Evolutionary conservation across 92 coral and sea anemone genomes (phyloP), one percentile per base, ranked within the genome.

Genomic region (Virgularia gustaviana): DNA sequence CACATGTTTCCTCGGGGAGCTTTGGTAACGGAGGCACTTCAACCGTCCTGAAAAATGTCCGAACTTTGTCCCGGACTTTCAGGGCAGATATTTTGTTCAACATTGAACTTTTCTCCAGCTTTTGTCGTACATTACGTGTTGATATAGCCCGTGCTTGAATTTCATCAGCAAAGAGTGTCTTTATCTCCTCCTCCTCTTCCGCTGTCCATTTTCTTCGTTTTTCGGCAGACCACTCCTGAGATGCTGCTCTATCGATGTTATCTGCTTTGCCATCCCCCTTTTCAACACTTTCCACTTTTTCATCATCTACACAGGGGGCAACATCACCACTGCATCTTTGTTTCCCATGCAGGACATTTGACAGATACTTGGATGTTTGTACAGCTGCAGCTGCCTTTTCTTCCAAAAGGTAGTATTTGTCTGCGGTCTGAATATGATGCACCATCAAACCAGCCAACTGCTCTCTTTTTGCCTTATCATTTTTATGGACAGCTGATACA

Each of bases 51-150:
- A 51, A 51, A 10, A 24, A 67, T 67, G 56, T 25, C 22, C 74
- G 37, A 23, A 42, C 24, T 67, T 67, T 67, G 64, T 67, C 74
- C 18, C 74, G 47, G 25, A 67, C 37, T 67, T 67, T 67, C 19
- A 57, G 30, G 3, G 35, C 22, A 25, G 62, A 11, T 9, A 67
- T 45, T 4, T 67, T 43, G 23, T 2, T 41, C 5, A 67, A 20
- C 31, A 67, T 13, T 43, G 62, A 30, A 47, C 31, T 42, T 34
- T 24, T 31, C 12, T 51, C 27, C 2, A 10, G 7, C 22, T 10
- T 1, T 2, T n/a, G n/a, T 51, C 12, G 28, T 51, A 1, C 22
- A 27, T 16, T 51, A 27, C 1, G 22, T 32, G 10, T 20, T 6
- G 28, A 32, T 20, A 2, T 1, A 20, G 1, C 1, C 1, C 5